Conservation (phyloP, 1,140 invertebrate species). For the Acyrthosiphon pisum region DNA sequence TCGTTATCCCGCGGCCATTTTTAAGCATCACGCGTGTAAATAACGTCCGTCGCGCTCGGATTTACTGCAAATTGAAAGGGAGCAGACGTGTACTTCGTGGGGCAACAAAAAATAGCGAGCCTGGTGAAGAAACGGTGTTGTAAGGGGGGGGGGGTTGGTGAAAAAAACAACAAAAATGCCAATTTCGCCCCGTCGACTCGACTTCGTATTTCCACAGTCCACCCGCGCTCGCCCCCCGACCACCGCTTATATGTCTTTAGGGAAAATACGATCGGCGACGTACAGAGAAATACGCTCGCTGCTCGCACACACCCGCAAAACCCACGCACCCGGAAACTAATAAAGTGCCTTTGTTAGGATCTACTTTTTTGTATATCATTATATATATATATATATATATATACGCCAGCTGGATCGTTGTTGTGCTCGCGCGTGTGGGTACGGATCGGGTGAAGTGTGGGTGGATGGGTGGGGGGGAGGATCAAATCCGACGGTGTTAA, state of each 20-base stretch:
- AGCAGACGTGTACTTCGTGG: background rate
- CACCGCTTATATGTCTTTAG: background rate
- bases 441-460: background rate
- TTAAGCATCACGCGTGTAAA: conserved; percentile 19
- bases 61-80: conserved; percentile 55
- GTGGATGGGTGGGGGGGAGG: background rate
- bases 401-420: background rate
- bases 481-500: conserved; percentile 24
- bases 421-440: background rate
- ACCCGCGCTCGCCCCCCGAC: background rate
- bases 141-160: too few species aligned
- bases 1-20: background rate
- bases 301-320: background rate
- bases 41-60: background rate
- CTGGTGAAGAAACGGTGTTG: background rate
- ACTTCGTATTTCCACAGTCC: background rate
- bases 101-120: background rate
- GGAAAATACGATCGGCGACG: conserved; percentile 37
- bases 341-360: conserved; percentile 18
- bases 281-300: background rate
- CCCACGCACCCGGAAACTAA: conserved; percentile 31
- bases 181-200: background rate
- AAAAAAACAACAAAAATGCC: conserved; percentile 3
- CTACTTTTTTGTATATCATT: background rate
- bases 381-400: background rate